phyloP scores from a whole-genome alignment of 2,888 invertebrate species.

The Habroteleia sp. region DNA sequence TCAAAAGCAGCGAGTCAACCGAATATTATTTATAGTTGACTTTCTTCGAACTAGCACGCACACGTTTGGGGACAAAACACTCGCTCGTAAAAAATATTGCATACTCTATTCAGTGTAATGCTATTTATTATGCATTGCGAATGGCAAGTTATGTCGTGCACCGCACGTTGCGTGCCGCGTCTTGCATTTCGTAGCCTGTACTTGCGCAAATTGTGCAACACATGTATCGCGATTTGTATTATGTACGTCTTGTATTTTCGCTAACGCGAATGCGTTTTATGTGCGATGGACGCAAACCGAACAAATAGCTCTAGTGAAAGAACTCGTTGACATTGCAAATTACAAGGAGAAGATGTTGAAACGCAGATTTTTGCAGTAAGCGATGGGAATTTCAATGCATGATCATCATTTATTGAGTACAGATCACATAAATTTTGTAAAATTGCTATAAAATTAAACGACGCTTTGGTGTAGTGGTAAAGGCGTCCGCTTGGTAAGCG shows the following conservation, averaged over 20 bases:
- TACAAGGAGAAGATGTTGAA: too few relatives aligned
- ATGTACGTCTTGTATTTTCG: constrained; percentile 30
- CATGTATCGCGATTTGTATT: constrained; percentile 37
- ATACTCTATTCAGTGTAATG: constrained; percentile 28
- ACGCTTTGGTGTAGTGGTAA: too few relatives aligned
- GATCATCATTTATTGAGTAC: too few relatives aligned
- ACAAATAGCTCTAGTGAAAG: constrained; percentile 36
- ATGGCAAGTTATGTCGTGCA: constrained; percentile 52
- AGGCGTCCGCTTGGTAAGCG: too few relatives aligned
- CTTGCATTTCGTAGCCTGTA: constrained; percentile 31
- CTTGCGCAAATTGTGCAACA: constrained; percentile 42
- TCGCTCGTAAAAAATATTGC: constrained; percentile 45
- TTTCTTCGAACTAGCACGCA: constrained; percentile 30
- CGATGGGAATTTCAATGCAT: too few relatives aligned
- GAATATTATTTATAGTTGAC: constrained; percentile 9
- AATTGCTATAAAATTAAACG: too few relatives aligned
- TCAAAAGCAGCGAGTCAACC: too few relatives aligned
- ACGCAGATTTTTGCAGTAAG: too few relatives aligned
- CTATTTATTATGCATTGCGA: constrained; percentile 50
- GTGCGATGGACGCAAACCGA: constrained; percentile 5
- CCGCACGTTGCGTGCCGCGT: constrained; percentile 37
- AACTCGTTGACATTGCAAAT: constrained; percentile 16
- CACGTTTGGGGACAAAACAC: constrained; percentile 31
- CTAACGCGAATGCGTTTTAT: constrained; percentile 28
- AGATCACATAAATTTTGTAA: too few relatives aligned